Evolutionary conservation across 1,140 invertebrate species (phyloP), one percentile per base, ranked within the genome.

Genomic region (Drosophila varians): DNA sequence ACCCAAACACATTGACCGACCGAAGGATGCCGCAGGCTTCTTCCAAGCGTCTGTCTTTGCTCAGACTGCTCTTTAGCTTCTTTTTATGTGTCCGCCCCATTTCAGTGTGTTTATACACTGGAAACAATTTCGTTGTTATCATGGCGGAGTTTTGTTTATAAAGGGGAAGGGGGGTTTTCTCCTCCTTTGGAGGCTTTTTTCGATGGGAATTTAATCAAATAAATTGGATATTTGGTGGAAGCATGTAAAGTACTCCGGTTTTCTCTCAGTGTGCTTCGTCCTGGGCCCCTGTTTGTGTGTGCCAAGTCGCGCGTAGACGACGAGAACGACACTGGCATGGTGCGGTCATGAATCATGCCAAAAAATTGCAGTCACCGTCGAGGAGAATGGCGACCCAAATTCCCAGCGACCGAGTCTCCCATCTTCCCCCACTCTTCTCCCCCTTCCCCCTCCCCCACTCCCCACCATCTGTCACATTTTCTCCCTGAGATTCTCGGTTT

Each of bases 331-430:
- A 62, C 52, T 64, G 60, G 52, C 48, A 55, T 66, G 79, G 64
- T 78, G 70, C 64, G 65, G 70, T 78, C 71, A 84, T 83, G 79
- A 83, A 84, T 83, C 79, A 83, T 84, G 79, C 79, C 79, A 84
- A 83, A 83, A 83, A 84, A 71, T 72, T 74, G 57, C 52, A 77
- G 79, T 56, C 56, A 72, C 68, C 56, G 68, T 71, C 53, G 57
- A n/a, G 8, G 7, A 55, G 68, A 56, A 54, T 57, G 70, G 70
- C 74, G 78, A 83, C 80, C 79, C 72, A 84, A 86, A 86, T 84
- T 55, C 61, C 54, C 49, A 43, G 52, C 38, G 18, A 21, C 31
- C 45, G 2, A 9, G 16, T 14, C 11, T 18, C 14, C 38, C 38
- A n/a, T n/a, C n/a, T n/a, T n/a, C 1, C 21, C 6, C 6, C 16